Base-by-base conservation (phyloP, 2,113 vertebrate genomes). In the Ailuropoda melanoleuca region DNA sequence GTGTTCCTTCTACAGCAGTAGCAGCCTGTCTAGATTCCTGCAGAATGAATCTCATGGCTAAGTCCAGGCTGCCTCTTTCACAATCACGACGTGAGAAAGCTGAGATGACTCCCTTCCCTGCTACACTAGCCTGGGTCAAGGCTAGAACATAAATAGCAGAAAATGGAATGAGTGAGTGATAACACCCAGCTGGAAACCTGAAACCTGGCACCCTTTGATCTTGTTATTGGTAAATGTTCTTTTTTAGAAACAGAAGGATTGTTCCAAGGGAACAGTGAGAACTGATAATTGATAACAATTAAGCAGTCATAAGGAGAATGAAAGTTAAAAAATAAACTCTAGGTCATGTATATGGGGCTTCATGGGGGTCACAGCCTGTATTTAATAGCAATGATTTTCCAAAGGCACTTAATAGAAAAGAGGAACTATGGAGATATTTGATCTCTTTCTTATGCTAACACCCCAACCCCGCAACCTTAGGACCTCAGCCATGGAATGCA, bases 281-380 rank as follows among this genome's bases (percentile, higher is more conserved):
- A 74, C 31, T 74, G 77, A 96, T 74, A 34, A 86, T 18, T 75
- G 74, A 88, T 90, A 74, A 82, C 12, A 75, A 92, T 91, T 58
- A 96, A 95, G 43, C 12, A 84, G 31, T 83, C 3, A 68, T 72
- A 95, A 96, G 29, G 86, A 62, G 64, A 86, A 81, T 75, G 15
- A 62, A 90, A 93, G 46, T 81, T 96, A 50, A 89, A 85, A 96
- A 93, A 80, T 60, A 93, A 95, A 78, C 64, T 92, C 68, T 81
- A 68, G 50, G 50, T 43, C 17, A 74, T 80, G 93, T 93, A 50
- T 34, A 86, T 62, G 34, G 34, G 13, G 14, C 48, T 92, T 95
- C 12, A 29, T 11, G 12, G 68, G n/a, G 50, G 23, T 31, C 53
- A 95, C 62, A 39, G 34, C 26, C 50, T 66, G 26, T 75, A 86